Evolutionary conservation across 1,140 invertebrate genomes (phyloP), one percentile per base, ranked within the genome.

Genomic region (Sitophilus oryzae): DNA sequence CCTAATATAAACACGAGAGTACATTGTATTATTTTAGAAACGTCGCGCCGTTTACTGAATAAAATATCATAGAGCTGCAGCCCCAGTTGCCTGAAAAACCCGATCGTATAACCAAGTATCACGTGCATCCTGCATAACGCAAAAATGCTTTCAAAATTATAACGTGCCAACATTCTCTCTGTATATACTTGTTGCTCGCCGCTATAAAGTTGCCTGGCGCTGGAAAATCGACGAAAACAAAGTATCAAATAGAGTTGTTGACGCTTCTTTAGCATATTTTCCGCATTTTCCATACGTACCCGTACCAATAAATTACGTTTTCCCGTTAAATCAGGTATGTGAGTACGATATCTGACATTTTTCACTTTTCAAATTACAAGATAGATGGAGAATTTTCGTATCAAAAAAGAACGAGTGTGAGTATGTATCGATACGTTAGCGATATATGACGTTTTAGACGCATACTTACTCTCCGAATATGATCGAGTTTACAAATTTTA

Each of bases 181-280:
- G 47, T 41, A 45, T 46, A 37, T 50, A 48, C 38, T 23, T 54
- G 35, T 50, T 49, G 46, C 34, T 23, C 43, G 46, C 46, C 47
- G 57, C 51, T 38, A 53, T 54, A 49, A 59, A 59, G 25, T 54
- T 59, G 50, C 54, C 57, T 38, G 46, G 15, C 43, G n/a, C n/a
- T n/a, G n/a, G n/a, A 42, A 35, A 42, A 50, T 30, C 54, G 44
- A 51, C 25, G 52, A 48, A 59, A 59, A 59, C 58, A 55, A 59
- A 59, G 58, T 59, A 45, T 53, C 58, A 59, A 59, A 59, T 59
- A 59, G 48, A 52, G 52, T 51, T 56, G 52, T 56, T 53, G 58
- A 59, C 58, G 58, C 58, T 49, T 59, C 52, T 48, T 53, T 49
- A 49, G 30, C 46, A 59, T 56, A 48, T 55, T 49, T 46, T 52